Conservation (phyloP, 2,113 vertebrate species). For the Daboia siamensis region DNA sequence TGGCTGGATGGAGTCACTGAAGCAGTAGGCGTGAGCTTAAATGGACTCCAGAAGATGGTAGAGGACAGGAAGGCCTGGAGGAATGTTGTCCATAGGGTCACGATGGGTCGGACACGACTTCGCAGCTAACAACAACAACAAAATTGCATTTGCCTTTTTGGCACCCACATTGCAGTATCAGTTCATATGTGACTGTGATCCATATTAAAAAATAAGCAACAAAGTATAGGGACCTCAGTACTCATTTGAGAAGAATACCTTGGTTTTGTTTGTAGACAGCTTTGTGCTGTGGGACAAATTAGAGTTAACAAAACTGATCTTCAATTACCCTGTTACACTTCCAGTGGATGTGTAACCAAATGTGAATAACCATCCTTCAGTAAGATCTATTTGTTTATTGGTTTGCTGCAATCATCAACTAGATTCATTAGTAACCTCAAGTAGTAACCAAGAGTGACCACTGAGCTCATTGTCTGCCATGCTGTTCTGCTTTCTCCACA, state of each 20-base stretch:
- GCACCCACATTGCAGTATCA: background rate
- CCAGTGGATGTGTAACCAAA: background rate
- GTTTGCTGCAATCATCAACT: background rate
- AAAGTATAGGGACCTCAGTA: background rate
- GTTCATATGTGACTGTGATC: background rate
- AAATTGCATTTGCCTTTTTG: background rate
- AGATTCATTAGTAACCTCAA: conserved; percentile 6
- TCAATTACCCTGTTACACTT: background rate
- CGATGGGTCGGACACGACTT: no score
- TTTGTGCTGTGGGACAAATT: background rate
- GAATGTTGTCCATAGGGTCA: no score
- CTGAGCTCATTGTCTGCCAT: background rate
- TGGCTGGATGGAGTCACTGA: no score
- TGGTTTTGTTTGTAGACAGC: background rate
- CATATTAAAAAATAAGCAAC: background rate
- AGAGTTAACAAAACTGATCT: background rate
- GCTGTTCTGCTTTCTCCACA: background rate
- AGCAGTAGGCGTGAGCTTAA: no score
- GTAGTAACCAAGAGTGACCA: background rate
- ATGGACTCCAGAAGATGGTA: no score
- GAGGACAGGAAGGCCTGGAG: no score
- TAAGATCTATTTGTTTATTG: accelerated
- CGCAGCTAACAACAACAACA: no score
- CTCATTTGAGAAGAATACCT: background rate
- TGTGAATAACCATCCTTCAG: background rate